A percentile compares a stretch with the other conserved stretches of the same genome.
phyloP scores from a whole-genome alignment of 2,797 vertebrate species.

The Hippoglossus hippoglossus region DNA sequence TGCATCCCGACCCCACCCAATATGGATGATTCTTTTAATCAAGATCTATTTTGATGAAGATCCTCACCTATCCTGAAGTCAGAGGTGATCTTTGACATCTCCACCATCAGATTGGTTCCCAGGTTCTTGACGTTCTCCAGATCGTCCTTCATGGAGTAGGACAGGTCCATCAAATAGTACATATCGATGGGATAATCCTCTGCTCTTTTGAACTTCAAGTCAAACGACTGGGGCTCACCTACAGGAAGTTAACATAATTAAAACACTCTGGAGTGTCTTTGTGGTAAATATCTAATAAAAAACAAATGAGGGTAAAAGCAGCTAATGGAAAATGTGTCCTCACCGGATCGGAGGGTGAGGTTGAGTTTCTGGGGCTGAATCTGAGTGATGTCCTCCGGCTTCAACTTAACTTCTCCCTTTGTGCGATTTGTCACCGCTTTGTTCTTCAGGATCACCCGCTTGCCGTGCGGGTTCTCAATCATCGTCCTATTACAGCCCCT shows the following conservation, averaged over 20 bases:
- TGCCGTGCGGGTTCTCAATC: slow-evolving; percentile 92
- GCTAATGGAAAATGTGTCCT: neutral
- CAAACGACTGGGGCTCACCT: slow-evolving; percentile 94
- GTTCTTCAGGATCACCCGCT: slow-evolving; percentile 75
- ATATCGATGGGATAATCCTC: slow-evolving; percentile 99
- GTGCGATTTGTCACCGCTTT: slow-evolving; percentile 90
- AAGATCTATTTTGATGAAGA: neutral
- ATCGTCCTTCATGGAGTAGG: slow-evolving; percentile 98
- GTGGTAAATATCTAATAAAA: neutral
- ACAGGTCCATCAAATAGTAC: slow-evolving; percentile 99
- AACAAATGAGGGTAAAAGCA: neutral
- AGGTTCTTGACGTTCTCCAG: slow-evolving; percentile 98
- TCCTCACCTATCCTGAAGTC: slow-evolving; percentile 95
- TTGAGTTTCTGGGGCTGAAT: slow-evolving; percentile 94
- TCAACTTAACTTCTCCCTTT: slow-evolving; percentile 85
- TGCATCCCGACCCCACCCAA: too few species aligned
- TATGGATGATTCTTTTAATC: too few species aligned
- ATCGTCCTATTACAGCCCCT: slow-evolving; percentile 85
- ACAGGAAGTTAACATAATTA: slow-evolving; percentile 1
- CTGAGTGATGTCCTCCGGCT: slow-evolving; percentile 94
- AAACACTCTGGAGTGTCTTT: neutral
- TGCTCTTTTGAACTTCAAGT: slow-evolving; percentile 94
- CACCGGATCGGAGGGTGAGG: slow-evolving; percentile 92
- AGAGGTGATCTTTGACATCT: slow-evolving; percentile 95
- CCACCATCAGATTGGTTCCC: slow-evolving; percentile 91